A percentile compares a stretch with the other conserved stretches of the same genome.
Evolutionary conservation across 2,797 vertebrate genomes (phyloP).

Genomic region (Scarus forsteni): DNA sequence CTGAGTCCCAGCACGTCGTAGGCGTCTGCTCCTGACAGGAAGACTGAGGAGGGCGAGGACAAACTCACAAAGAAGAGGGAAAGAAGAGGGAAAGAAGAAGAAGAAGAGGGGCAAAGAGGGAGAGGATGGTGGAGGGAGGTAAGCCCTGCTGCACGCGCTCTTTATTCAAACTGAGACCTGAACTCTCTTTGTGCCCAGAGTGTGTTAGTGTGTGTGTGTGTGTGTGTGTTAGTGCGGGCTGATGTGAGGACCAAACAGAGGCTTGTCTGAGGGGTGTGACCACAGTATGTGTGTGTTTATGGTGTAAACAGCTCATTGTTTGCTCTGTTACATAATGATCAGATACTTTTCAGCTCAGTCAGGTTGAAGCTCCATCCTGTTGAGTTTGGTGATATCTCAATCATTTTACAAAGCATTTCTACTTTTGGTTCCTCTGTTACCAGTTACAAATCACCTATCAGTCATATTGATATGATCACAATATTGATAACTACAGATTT

Average conservation of each 20-base stretch:
- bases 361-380: too few species aligned
- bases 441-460: too few species aligned
- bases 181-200: not conserved
- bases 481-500: too few species aligned
- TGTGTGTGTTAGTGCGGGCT: conserved; percentile 12
- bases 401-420: too few species aligned
- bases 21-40: conserved; percentile 38
- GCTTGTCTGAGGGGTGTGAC: conserved; percentile 23
- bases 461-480: too few species aligned
- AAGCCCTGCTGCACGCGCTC: conserved; percentile 33
- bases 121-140: conserved; percentile 46
- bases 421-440: too few species aligned
- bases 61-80: conserved; percentile 30
- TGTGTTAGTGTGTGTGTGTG: conserved; percentile 12
- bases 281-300: conserved; percentile 1
- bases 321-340: not conserved
- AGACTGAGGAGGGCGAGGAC: conserved; percentile 30
- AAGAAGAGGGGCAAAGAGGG: conserved; percentile 3
- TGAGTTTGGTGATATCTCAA: too few species aligned
- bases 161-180: conserved; percentile 11
- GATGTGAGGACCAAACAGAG: conserved; percentile 36
- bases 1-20: conserved; percentile 68
- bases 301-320: not conserved
- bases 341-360: not conserved
- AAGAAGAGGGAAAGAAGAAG: not conserved